These are phyloP conservation scores for Operophtera brumata DNA, from an alignment of 2,888 invertebrate genomes.

Conservation along the genomic window DNA sequence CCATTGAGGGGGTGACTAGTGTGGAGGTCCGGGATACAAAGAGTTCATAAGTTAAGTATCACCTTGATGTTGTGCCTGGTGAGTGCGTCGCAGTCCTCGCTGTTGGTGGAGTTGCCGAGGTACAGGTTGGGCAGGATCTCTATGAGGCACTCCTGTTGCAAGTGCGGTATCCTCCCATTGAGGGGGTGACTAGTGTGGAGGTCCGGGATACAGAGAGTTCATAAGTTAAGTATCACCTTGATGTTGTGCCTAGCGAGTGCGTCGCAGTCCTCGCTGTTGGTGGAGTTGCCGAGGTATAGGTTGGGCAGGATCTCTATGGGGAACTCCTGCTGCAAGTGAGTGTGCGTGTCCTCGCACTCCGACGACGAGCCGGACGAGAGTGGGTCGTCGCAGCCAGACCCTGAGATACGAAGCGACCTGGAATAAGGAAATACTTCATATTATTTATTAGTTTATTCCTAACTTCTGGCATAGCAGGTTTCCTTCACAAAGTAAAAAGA, in stretches of 20 bases:
- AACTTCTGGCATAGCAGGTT: not conserved
- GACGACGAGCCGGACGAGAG: slow-evolving; percentile 86
- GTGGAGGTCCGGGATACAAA: too few species aligned
- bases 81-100: slow-evolving; percentile 84
- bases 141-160: slow-evolving; percentile 83
- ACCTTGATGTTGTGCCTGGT: slow-evolving; percentile 94
- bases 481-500: not conserved
- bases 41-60: too few species aligned
- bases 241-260: slow-evolving; percentile 94
- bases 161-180: too few species aligned
- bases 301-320: slow-evolving; percentile 97
- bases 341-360: slow-evolving; percentile 84
- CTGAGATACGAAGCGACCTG: slow-evolving; percentile 88
- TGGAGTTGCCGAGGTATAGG: slow-evolving; percentile 96
- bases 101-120: too few species aligned
- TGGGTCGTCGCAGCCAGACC: slow-evolving; percentile 83
- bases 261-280: slow-evolving; percentile 94
- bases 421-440: slow-evolving; percentile 28
- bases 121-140: slow-evolving; percentile 85
- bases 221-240: slow-evolving; percentile 75
- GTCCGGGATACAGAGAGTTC: too few species aligned
- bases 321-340: slow-evolving; percentile 86
- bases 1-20: too few species aligned
- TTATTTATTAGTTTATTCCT: not conserved
- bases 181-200: too few species aligned